Conservation (phyloP, 2,113 vertebrate species). For the Nansenia antarctica region DNA sequence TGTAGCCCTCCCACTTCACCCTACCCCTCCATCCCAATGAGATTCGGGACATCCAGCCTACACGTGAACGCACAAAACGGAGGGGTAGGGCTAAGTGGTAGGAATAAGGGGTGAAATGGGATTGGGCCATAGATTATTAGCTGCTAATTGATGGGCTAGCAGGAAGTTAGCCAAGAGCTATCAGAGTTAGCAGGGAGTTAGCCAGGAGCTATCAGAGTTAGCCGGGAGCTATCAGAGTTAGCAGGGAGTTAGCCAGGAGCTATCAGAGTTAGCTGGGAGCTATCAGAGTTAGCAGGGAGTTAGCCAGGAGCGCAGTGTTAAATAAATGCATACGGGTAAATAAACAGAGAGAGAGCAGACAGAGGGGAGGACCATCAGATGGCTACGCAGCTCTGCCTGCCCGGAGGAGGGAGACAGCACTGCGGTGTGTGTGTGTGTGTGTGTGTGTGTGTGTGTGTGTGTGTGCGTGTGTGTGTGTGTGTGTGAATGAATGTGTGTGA, state of each 20-base stretch:
- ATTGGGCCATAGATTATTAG: slow-evolving; percentile 59
- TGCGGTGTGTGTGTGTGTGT: not conserved
- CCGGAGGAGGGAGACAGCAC: not conserved
- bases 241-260: no score
- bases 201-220: no score
- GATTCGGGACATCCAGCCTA: no score
- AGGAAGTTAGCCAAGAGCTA: slow-evolving; percentile 67
- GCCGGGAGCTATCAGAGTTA: no score
- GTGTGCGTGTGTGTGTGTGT: not conserved
- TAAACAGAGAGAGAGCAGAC: slow-evolving; percentile 45
- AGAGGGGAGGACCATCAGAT: slow-evolving; percentile 61
- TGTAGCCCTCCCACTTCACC: no score
- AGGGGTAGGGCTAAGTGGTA: not conserved
- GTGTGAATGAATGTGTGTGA: not conserved
- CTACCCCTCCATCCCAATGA: no score
- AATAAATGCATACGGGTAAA: slow-evolving; percentile 72
- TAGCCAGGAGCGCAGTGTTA: slow-evolving; percentile 64
- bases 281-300: slow-evolving; percentile 67
- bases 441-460: not conserved
- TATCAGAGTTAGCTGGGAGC: no score
- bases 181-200: no score
- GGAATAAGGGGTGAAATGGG: not conserved
- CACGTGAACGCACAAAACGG: no score
- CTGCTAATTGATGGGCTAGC: slow-evolving; percentile 74
- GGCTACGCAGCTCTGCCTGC: slow-evolving; percentile 29